Base-by-base conservation (phyloP, 2,888 invertebrate genomes). In the Acrobasis suavella region DNA sequence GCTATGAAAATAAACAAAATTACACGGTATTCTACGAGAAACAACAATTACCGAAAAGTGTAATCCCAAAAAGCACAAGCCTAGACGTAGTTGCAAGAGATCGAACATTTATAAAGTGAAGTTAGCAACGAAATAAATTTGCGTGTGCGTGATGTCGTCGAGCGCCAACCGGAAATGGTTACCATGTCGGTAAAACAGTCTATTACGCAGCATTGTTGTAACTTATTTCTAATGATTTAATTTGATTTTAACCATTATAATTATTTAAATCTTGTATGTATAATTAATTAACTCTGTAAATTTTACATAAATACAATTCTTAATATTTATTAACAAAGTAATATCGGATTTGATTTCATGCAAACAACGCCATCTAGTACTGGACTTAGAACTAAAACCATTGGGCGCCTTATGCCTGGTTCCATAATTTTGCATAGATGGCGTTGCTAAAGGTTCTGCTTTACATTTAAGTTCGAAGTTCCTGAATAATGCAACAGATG, bases 21-120 rank as follows among this genome's bases (percentile, higher is more conserved):
- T 68, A 73, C 78, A 81, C 76, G 67, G 66, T 72, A 73, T 71
- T n/a, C n/a, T 63, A 65, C 69, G 69, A 80, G 67, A 82, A 89
- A 87, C 74, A 86, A 86, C 86, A 90, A 80, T 91, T 92, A 92
- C 92, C 91, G 87, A 91, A 88, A 87, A 88, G 85, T 78, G 86
- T 82, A 81, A 85, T 90, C 86, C 87, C 85, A 89, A 82, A 85
- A 85, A 80, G 84, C 85, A 83, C 89, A 89, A 89, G 88, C 88
- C 89, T 89, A 89, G 82, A 87, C 87, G 89, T 86, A 86, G 85
- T 83, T 86, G 78, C 83, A 90, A 86, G 78, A 90, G 86, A 92
- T 91, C 91, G 92, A 92, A 89, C 90, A 89, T 91, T 83, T 88
- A 87, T 78, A 71, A 78, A 85, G 82, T 90, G 91, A 92, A 92